Conservation (phyloP, 92 coral and sea anemone species). For the Siderastrea siderea region DNA sequence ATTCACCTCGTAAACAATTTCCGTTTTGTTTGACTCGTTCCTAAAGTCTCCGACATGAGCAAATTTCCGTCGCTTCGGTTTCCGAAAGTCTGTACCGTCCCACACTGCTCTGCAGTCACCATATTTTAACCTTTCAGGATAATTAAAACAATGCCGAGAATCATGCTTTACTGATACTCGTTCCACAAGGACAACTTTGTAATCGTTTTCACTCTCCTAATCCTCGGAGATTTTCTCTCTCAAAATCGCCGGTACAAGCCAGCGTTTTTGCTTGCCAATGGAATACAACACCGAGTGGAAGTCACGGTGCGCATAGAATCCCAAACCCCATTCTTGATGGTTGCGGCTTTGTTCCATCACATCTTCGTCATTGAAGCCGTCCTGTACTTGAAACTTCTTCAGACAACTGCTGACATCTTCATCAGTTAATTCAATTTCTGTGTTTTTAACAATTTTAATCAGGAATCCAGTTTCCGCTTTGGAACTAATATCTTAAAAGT, state of each 20-base stretch:
- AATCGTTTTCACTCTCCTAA: constrained; percentile 31
- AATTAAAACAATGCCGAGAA: not conserved
- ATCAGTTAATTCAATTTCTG: constrained; percentile 16
- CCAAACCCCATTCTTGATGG: constrained; percentile 7
- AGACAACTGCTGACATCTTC: constrained; percentile 41
- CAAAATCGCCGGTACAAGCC: constrained; percentile 70
- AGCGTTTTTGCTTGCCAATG: constrained; percentile 76
- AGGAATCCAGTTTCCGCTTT: constrained; percentile 48
- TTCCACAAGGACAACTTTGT: constrained; percentile 47
- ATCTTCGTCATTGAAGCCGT: constrained; percentile 45
- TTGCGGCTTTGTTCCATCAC: constrained; percentile 46
- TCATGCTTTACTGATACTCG: constrained; percentile 6
- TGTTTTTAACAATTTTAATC: constrained; percentile 35
- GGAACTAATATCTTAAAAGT: not conserved
- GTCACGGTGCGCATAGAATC: constrained; percentile 20
- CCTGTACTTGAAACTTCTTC: constrained; percentile 36
- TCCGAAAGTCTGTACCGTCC: constrained; percentile 36
- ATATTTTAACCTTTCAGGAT: constrained; percentile 16
- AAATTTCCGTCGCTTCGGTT: constrained; percentile 46
- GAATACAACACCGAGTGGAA: constrained; percentile 51
- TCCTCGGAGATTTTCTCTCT: constrained; percentile 50
- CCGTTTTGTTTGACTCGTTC: constrained; percentile 31
- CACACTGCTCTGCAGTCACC: constrained; percentile 57
- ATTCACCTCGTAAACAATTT: constrained; percentile 59
- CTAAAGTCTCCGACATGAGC: constrained; percentile 69